Conservation (phyloP, 2,113 vertebrate genomes). For the Urocolius indicus region DNA sequence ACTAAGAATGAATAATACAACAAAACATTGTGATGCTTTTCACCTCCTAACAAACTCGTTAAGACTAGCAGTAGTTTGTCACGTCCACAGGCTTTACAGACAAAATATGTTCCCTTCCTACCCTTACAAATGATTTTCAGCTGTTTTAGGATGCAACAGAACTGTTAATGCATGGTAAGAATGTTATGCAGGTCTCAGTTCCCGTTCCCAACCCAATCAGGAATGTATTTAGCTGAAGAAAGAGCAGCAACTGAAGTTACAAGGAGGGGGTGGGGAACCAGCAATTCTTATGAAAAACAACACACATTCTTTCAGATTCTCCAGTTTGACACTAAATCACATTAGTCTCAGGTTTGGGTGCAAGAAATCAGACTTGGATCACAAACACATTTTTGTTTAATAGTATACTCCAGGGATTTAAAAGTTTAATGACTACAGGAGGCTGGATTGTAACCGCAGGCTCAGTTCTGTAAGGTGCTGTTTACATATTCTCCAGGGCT, state of each 20-base stretch:
- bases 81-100: background rate
- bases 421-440: background rate
- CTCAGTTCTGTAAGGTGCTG: background rate
- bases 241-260: background rate
- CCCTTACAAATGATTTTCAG: background rate
- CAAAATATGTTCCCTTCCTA: background rate
- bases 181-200: background rate
- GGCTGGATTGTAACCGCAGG: accelerated
- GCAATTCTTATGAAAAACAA: background rate
- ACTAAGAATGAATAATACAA: background rate
- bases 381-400: background rate
- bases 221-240: background rate
- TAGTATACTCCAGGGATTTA: accelerated
- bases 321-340: background rate
- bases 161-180: background rate
- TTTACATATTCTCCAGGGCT: background rate
- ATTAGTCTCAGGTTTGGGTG: background rate
- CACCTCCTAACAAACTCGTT: background rate
- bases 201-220: background rate
- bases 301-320: background rate
- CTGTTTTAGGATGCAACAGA: background rate
- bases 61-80: background rate
- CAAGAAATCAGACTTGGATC: background rate
- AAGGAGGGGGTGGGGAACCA: background rate
- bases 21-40: background rate